A percentile compares a stretch with the other conserved stretches of the same genome.
phyloP scores from a whole-genome alignment of 2,888 invertebrate species.

The Xylocampa areola region DNA sequence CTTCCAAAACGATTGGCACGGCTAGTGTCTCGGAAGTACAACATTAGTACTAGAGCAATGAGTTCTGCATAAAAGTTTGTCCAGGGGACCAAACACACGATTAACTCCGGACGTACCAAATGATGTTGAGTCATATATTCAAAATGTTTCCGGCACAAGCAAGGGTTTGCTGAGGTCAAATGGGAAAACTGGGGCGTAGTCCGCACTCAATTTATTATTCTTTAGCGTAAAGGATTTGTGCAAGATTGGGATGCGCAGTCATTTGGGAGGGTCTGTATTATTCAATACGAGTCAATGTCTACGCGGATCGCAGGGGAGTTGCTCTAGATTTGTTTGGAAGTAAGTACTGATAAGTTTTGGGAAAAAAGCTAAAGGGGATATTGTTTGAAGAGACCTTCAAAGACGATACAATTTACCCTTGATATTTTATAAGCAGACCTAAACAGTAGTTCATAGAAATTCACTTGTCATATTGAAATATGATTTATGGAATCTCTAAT shows the following conservation, averaged over 20 bases:
- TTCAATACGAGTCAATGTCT: constrained; percentile 21
- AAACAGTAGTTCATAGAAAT: too few species aligned
- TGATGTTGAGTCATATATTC: constrained; percentile 42
- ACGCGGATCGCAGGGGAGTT: neutral
- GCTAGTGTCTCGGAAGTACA: neutral
- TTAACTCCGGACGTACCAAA: constrained; percentile 51
- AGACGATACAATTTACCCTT: too few species aligned
- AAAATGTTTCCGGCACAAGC: constrained; percentile 51
- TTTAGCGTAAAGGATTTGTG: constrained; percentile 27
- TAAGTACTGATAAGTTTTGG: neutral
- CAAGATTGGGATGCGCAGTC: constrained; percentile 8
- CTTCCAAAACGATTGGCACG: neutral
- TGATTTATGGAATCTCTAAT: too few species aligned
- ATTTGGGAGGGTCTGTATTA: constrained; percentile 20
- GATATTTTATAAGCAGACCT: too few species aligned
- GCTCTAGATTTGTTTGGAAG: neutral
- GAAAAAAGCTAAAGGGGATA: neutral
- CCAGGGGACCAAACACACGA: constrained; percentile 11
- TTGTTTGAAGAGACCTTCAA: neutral
- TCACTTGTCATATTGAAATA: too few species aligned
- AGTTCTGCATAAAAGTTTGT: constrained; percentile 21
- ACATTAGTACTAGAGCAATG: constrained; percentile 9
- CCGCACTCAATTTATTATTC: constrained; percentile 40
- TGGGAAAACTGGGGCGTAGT: constrained; percentile 43
- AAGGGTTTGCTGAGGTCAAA: constrained; percentile 56